Evolutionary conservation across 92 coral and sea anemone genomes (phyloP).

Genomic region (Heliopora coerulea): DNA sequence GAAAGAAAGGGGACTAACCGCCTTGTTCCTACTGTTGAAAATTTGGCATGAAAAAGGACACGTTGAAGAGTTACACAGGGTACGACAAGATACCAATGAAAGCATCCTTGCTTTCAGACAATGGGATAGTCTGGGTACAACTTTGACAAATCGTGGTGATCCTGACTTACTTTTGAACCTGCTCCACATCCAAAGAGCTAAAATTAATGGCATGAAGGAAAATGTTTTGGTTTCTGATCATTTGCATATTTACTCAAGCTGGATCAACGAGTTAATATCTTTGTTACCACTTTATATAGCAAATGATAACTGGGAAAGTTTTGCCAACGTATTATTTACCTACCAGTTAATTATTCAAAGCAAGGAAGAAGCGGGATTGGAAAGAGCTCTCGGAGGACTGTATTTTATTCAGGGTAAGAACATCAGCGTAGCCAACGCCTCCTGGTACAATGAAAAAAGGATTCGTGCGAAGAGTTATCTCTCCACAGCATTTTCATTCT

Average conservation of each 20-base stretch:
- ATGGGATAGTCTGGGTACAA: background rate
- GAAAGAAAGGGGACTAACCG: constrained; percentile 10
- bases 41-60: background rate
- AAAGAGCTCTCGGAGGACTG: constrained; percentile 29
- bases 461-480: background rate
- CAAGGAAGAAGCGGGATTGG: constrained; percentile 37
- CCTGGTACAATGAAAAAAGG: constrained; percentile 28
- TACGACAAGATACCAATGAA: constrained; percentile 7
- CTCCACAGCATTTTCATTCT: background rate
- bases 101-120: constrained; percentile 3
- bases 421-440: background rate
- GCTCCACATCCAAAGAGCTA: constrained; percentile 49
- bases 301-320: background rate
- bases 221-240: background rate
- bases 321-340: background rate
- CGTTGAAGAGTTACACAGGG: background rate
- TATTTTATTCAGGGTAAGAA: background rate
- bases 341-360: constrained; percentile 19
- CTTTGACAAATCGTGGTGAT: constrained; percentile 27
- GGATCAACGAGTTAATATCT: constrained; percentile 14
- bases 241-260: background rate
- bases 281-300: background rate
- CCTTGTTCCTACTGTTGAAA: background rate
- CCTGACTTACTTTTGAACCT: constrained; percentile 44
- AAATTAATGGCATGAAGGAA: constrained; percentile 44